Evolutionary conservation across 2,797 vertebrate species (phyloP), one percentile per base, ranked within the genome.

Genomic region (Monodelphis domestica): DNA sequence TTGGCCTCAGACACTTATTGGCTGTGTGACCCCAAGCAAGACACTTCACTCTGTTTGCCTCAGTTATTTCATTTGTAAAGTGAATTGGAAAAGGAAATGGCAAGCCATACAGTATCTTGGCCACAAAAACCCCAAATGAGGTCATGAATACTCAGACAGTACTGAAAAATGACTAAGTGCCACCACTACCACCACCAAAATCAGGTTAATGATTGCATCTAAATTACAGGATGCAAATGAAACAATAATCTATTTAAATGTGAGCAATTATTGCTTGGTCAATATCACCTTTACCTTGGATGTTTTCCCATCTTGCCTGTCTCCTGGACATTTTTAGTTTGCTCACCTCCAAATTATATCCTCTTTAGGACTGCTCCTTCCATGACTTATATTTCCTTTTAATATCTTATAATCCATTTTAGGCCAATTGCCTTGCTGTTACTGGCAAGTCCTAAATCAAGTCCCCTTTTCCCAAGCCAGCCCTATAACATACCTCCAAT

Each of bases 371-470:
- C 70, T 84, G 45, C 70, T 3, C 24, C 21, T 84, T 84, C 84
- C 38, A 50, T 84, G 38, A 84, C 38, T 84, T 84, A 84, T 21
- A 70, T 84, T 50, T 84, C 70, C 70, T 84, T 84, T 84, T 84
- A 84, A 84, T 84, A 84, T 84, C 70, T 84, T 84, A 84, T 50
- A 84, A 84, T 84, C 38, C 70, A 84, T 84, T 84, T 84, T 45
- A 84, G 70, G 38, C 38, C 70, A 84, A 84, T 84, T 84, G 12
- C 70, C 84, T 50, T 84, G 59, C 59, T n/a, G 21, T 84, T 24
- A 84, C 38, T 84, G 38, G 21, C 70, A 84, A 84, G 70, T 84
- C 21, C 38, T 84, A 84, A 84, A 84, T 84, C 70, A 50, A 84
- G 70, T 84, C 38, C 9, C 70, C 70, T 84, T 84, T 84, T 84